phyloP scores from a whole-genome alignment of 2,888 invertebrate genomes.

The Apodemia duryi region DNA sequence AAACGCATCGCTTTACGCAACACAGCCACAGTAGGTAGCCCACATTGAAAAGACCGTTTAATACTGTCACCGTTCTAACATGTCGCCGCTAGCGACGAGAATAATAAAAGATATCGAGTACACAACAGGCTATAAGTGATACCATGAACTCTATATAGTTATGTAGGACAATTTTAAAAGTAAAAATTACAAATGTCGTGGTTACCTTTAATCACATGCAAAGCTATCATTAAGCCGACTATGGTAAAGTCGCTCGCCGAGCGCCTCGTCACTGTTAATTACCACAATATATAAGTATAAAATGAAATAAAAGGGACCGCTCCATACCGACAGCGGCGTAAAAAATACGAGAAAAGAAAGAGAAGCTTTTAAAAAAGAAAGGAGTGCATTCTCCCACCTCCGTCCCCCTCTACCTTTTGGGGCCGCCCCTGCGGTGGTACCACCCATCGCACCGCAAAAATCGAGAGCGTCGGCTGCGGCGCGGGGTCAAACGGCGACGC shows the following conservation, averaged over 20 bases:
- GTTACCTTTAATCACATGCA: constrained; percentile 75
- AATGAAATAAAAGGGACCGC: constrained; percentile 72
- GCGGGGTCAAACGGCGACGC: constrained; percentile 79
- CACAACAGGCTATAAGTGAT: constrained; percentile 42
- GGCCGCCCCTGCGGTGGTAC: constrained; percentile 78
- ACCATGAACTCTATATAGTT: constrained; percentile 33
- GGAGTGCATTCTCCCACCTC: constrained; percentile 77
- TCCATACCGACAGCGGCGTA: constrained; percentile 71
- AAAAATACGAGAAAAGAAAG: constrained; percentile 79
- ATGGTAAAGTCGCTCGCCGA: constrained; percentile 64
- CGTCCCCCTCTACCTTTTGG: constrained; percentile 59
- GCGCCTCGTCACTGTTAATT: constrained; percentile 76
- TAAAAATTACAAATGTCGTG: constrained; percentile 64
- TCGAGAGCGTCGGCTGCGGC: constrained; percentile 78
- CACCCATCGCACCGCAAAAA: constrained; percentile 83
- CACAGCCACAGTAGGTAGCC: constrained; percentile 34
- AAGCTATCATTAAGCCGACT: constrained; percentile 73
- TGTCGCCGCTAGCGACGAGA: constrained; percentile 48
- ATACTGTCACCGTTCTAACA: constrained; percentile 50
- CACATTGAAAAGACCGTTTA: constrained; percentile 53
- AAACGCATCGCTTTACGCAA: constrained; percentile 30
- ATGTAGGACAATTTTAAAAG: constrained; percentile 45
- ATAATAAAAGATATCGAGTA: constrained; percentile 47
- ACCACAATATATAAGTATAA: constrained; percentile 72
- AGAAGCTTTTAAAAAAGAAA: constrained; percentile 78